A percentile compares a stretch with the other conserved stretches of the same genome.
These are phyloP conservation scores for Sciurus vulgaris DNA, from an alignment of 2,797 vertebrate genomes.

Conservation along the genomic window DNA sequence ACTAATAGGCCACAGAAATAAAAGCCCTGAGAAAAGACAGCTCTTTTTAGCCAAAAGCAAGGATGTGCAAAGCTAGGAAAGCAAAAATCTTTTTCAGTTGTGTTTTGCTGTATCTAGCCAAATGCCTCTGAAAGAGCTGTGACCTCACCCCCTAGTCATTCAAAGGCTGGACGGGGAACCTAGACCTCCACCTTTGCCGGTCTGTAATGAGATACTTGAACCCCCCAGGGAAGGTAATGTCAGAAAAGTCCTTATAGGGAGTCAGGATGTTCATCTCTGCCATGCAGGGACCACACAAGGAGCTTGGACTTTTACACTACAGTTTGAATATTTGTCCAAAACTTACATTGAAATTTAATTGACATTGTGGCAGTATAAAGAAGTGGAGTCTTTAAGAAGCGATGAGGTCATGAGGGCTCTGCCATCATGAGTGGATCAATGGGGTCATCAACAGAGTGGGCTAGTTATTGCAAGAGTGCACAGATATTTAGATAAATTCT, in stretches of 20 bases:
- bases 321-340: background rate
- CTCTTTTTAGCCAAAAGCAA: background rate
- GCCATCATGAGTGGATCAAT: no score
- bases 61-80: background rate
- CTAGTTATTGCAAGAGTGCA: background rate
- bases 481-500: background rate
- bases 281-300: background rate
- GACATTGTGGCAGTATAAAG: background rate
- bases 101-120: background rate
- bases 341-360: background rate
- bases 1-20: background rate
- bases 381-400: background rate
- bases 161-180: background rate
- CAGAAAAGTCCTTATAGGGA: background rate
- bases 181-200: background rate
- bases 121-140: background rate
- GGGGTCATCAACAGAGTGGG: background rate
- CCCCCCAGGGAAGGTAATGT: background rate
- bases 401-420: background rate
- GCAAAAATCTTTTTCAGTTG: background rate
- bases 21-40: background rate
- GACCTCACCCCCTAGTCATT: background rate
- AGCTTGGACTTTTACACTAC: background rate
- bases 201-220: background rate
- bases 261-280: background rate